Evolutionary conservation across 1,140 invertebrate genomes (phyloP), one percentile per base, ranked within the genome.

Genomic region (Drosophila varians): DNA sequence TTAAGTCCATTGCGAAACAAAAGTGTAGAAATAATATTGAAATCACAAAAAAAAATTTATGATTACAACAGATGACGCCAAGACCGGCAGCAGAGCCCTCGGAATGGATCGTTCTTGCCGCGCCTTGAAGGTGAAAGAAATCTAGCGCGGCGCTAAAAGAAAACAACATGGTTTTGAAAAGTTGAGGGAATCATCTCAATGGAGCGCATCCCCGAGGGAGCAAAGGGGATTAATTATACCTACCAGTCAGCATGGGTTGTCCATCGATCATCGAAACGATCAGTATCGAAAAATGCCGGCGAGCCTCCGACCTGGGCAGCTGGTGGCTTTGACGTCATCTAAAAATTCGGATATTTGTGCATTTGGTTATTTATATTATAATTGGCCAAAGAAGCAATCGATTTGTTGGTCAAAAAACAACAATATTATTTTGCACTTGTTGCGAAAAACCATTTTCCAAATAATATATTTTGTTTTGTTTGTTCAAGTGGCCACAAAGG

Each of bases 1-100:
- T 74, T 54, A 61, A 78, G 82, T 78, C 60, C 79, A 76, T 86
- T 86, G 80, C 71, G 43, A 75, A 86, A 73, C 68, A 25, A 54
- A 72, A 52, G 60, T 62, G 31, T 49, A 23, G n/a, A 74, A 52
- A 64, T 72, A 42, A 18, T 14, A 26, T 38, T 38, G 16, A 84
- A 52, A 64, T 75, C 68, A 62, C 57, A 79, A 79, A 71, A 71
- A 60, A 57, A 72, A 72, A 79, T 76, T 86, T 86, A 86, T 86
- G 80, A 84, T 86, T 86, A 87, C 73, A 80, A 52, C 82, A 87
- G 73, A 86, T 87, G 82, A 80, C 82, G 74, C 56, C 74, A 72
- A 64, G 26, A 52, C 19, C 21, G 43, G 34, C 31, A 46, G 36
- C 52, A 26, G 38, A 60, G 40, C 16, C 18, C 31, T 54, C 28